Evolutionary conservation across 2,797 vertebrate species (phyloP), one percentile per base, ranked within the genome.

Genomic region (Enteromius treurensis): DNA sequence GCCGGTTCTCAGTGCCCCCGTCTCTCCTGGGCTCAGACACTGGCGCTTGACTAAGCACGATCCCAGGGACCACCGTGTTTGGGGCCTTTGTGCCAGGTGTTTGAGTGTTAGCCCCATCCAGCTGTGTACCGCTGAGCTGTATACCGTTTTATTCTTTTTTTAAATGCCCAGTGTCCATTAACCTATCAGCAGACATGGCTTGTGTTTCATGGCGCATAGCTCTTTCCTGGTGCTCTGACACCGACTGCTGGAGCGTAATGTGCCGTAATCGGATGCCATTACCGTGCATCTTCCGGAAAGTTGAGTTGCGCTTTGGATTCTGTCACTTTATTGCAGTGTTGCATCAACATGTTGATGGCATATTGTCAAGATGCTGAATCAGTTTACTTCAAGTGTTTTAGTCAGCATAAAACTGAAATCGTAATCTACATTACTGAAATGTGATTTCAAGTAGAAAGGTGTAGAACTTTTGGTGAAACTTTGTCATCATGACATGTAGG

Each of bases 151-250:
- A 93, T 91, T 92, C 89, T 92, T 93, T 91, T 93, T 91, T 91
- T 92, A 93, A 91, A 93, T 91, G 90, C 88, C 90, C 91, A 90
- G 91, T 93, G 92, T 93, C 91, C 90, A 89, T 88, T 64, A 85
- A 70, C 87, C 85, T 92, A 92, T 92, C 92, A 93, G 90, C 90
- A 89, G 90, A 90, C 86, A 79, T 69, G 85, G 89, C 92, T 91
- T 91, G 92, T 91, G 90, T 93, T 94, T 94, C 90, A 94, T 93
- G 92, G 91, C 88, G 40, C 87, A 90, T 91, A 91, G 89, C 92
- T 51, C 0, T 19, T 70, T 32, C 19, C 62, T 64, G 62, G 62
- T 32, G 62, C 62, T 32, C 29, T 26, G 23, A 62, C 58, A 26
- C 55, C 1, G 58, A 29, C 23, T 62, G 60, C 60, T 62, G 60